Conservation (phyloP, 2,888 invertebrate genomes). For the Tenthredo livida region DNA sequence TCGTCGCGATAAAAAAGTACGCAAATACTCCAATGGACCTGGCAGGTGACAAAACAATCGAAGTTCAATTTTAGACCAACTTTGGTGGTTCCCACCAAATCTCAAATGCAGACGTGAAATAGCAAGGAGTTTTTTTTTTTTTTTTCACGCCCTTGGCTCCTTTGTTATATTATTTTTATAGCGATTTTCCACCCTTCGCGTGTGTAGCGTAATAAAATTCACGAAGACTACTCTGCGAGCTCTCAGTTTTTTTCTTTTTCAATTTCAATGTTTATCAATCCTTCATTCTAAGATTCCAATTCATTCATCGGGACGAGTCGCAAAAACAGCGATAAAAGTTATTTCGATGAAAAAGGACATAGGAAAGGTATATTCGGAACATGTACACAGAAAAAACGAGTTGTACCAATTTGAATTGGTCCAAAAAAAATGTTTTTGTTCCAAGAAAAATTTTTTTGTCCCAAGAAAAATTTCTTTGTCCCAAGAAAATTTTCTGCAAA, state of each 20-base stretch:
- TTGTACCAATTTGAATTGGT: too few relatives aligned
- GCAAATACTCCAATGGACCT: not conserved
- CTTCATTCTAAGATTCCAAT: not conserved
- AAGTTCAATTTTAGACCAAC: not conserved
- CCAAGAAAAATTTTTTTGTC: too few relatives aligned
- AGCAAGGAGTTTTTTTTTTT: not conserved
- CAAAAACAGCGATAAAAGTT: not conserved
- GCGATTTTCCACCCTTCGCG: not conserved
- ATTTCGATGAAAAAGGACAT: not conserved
- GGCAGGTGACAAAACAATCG: not conserved
- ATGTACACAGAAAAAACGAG: too few relatives aligned
- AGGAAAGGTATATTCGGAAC: not conserved
- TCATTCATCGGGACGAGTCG: not conserved
- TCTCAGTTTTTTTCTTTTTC: not conserved
- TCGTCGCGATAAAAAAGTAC: too few relatives aligned
- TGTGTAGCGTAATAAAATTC: not conserved
- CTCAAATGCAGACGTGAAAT: not conserved
- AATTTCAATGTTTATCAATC: not conserved
- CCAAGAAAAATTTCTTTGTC: too few relatives aligned
- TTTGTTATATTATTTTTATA: not conserved
- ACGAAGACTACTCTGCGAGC: not conserved
- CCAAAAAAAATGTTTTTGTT: too few relatives aligned
- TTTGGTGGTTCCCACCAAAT: not conserved
- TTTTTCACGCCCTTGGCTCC: not conserved
- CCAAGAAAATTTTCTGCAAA: too few relatives aligned